Conservation (phyloP, 2,888 invertebrate genomes). For the Standfussiana lucernea region DNA sequence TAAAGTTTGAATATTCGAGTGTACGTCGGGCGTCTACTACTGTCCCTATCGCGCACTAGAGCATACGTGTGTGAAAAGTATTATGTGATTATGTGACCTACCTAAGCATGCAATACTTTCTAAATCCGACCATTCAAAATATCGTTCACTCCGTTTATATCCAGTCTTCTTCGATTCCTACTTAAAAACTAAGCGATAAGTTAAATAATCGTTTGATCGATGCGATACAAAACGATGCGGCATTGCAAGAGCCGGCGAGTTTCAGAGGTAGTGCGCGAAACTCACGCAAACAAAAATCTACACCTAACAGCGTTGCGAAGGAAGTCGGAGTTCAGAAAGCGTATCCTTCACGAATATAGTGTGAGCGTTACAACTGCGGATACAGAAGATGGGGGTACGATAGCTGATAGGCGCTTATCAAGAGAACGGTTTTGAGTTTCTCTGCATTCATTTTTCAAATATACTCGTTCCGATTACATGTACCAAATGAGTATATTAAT, state of each 20-base stretch:
- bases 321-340: constrained; percentile 14
- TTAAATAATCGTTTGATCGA: constrained; percentile 42
- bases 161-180: constrained; percentile 82
- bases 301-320: constrained; percentile 19
- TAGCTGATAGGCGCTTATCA: background rate
- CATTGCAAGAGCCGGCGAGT: constrained; percentile 15
- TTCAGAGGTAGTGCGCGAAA: constrained; percentile 1
- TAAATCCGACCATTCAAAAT: constrained; percentile 69
- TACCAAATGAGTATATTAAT: constrained; percentile 23
- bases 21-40: constrained; percentile 34
- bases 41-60: constrained; percentile 37
- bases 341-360: constrained; percentile 18
- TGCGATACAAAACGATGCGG: constrained; percentile 28
- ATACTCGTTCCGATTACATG: constrained; percentile 2
- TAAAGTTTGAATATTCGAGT: constrained; percentile 32
- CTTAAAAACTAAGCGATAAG: constrained; percentile 69
- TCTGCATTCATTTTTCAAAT: background rate
- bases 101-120: constrained; percentile 68
- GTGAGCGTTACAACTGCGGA: background rate
- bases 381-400: constrained; percentile 6
- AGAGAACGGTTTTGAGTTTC: constrained; percentile 2
- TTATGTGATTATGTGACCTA: constrained; percentile 57
- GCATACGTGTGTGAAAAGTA: constrained; percentile 38
- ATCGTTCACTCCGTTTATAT: constrained; percentile 71
- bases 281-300: constrained; percentile 19